Evolutionary conservation across 2,888 invertebrate species (phyloP), one percentile per base, ranked within the genome.

Genomic region (Temnothorax unifasciatus): DNA sequence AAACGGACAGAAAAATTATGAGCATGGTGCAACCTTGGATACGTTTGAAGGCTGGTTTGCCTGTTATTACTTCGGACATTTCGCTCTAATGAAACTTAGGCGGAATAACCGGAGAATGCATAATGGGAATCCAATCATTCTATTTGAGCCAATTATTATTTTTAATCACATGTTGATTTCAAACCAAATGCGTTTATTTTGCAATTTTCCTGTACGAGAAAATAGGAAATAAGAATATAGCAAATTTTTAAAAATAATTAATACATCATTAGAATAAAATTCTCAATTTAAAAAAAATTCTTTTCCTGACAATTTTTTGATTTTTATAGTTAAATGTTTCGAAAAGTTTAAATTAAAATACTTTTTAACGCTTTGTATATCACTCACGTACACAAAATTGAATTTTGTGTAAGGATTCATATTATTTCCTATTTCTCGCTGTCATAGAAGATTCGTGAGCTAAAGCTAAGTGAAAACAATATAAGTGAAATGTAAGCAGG

Each of bases 1-100:
- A 71, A 34, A 50, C 21, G 47, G 1, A 41, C 41, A 21, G 52
- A 74, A 84, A 64, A 71, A 64, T 50, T 73, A 57, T 47, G 25
- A 84, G 21, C n/a, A 47, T 38, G 34, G 18, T 18, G 9, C 34
- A 57, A 66, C 13, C 29, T 79, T 34, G 21, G n/a, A 18, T 52
- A 54, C 11, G 11, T n/a, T 71, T 34, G 44, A 57, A 77, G n/a
- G 21, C 29, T 44, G 9, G 4, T 79, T 77, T 8, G 47, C 44
- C 59, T 57, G 44, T 68, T 71, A 59, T 59, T 13, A 13, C 57
- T 34, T 68, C 44, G 15, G n/a, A 52, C 4, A 41, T 50, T 61
- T 44, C 15, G 47, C 29, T 9, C 34, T 47, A 47, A 75, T 47
- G 21, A 15, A 74, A 44, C 29, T 61, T 74, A 61, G 18, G 8